Evolutionary conservation across 1,140 invertebrate genomes (phyloP).

Genomic region (Campodea augens): DNA sequence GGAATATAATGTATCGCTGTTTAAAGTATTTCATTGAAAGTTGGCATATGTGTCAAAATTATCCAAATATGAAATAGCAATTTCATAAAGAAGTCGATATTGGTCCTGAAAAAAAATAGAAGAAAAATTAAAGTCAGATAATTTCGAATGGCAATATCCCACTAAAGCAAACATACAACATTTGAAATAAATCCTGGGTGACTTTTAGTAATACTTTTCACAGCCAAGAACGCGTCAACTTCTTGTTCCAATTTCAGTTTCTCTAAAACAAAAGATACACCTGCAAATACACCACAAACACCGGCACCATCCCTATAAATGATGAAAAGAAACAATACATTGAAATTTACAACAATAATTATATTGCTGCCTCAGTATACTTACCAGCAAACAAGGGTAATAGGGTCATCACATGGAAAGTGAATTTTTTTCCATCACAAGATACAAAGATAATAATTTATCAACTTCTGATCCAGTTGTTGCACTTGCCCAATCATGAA

Average conservation of each 20-base stretch:
- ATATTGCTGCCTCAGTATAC: no score
- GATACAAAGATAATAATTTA: neutral
- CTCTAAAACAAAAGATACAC: conserved; percentile 21
- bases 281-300: conserved; percentile 21
- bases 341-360: conserved; percentile 6
- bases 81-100: neutral
- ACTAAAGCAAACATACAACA: neutral
- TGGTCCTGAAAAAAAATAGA: neutral
- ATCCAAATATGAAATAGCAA: neutral
- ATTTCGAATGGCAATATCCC: neutral
- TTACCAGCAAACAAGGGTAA: conserved; percentile 10
- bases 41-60: neutral
- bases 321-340: neutral
- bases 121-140: neutral
- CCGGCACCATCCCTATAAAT: conserved; percentile 20
- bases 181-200: neutral
- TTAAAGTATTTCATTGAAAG: neutral
- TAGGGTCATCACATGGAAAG: neutral
- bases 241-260: conserved; percentile 23
- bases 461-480: neutral
- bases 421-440: neutral
- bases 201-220: conserved; percentile 19
- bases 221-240: conserved; percentile 22
- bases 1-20: no score
- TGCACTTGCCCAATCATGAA: neutral